These are phyloP conservation scores for Trogon surrucura DNA, from an alignment of 2,113 vertebrate genomes.

Conservation along the genomic window DNA sequence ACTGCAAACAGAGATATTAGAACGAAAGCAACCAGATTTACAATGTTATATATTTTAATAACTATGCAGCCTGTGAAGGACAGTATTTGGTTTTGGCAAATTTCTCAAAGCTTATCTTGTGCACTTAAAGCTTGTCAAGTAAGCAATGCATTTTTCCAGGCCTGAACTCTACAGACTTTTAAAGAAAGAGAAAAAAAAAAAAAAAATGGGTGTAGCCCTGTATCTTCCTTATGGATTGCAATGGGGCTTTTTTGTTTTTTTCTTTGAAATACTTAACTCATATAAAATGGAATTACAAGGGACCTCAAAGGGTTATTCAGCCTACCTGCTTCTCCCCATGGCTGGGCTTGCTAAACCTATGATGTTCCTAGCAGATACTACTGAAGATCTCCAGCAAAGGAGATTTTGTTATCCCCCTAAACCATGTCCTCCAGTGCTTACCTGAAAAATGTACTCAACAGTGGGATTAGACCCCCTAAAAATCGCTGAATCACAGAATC, in stretches of 20 bases:
- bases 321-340: neutral
- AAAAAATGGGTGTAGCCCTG: fast-evolving
- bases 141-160: neutral
- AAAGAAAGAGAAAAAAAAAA: neutral
- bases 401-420: neutral
- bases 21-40: neutral
- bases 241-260: neutral
- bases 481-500: too few species aligned
- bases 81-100: neutral
- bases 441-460: neutral
- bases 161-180: neutral
- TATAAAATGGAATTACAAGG: neutral
- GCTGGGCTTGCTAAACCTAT: fast-evolving
- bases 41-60: neutral
- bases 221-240: neutral
- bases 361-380: neutral
- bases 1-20: neutral
- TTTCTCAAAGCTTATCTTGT: neutral
- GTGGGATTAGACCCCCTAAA: neutral
- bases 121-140: neutral
- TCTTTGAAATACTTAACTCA: neutral
- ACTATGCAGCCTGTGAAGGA: neutral
- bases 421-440: neutral
- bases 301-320: neutral
- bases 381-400: neutral